Evolutionary conservation across 2,888 invertebrate genomes (phyloP).

Genomic region (Amblyjoppa proteus): DNA sequence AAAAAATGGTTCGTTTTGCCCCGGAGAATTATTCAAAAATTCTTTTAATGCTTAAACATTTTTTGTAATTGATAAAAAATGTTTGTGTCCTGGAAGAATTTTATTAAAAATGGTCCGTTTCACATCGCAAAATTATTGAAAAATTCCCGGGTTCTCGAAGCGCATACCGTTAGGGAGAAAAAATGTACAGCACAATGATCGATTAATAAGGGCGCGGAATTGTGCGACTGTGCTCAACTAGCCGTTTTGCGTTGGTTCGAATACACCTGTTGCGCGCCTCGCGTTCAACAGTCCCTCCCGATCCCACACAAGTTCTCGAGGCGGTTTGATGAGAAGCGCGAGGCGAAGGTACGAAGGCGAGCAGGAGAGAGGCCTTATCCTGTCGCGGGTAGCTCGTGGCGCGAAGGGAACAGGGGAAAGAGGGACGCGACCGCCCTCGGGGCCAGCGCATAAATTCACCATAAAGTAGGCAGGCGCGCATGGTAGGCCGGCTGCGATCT

Average conservation of each 20-base stretch:
- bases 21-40: background rate
- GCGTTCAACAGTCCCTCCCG: background rate
- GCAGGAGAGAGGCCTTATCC: constrained; percentile 8
- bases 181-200: background rate
- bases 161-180: background rate
- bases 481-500: constrained; percentile 69
- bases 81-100: no score
- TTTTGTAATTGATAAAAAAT: no score
- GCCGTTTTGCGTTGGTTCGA: constrained; percentile 1
- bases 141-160: background rate
- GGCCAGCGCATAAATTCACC: constrained; percentile 67
- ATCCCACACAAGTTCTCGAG: constrained; percentile 22
- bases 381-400: constrained; percentile 1
- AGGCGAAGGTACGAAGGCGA: constrained; percentile 7
- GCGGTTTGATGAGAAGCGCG: constrained; percentile 20
- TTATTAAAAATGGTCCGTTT: background rate
- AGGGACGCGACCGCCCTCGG: constrained; percentile 52
- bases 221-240: background rate
- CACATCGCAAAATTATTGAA: background rate
- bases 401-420: constrained; percentile 9
- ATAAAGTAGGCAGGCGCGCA: constrained; percentile 64
- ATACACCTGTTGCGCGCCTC: constrained; percentile 56
- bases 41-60: no score
- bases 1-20: background rate
- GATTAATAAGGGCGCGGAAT: background rate